Percentiles rank a stretch among this genome's conserved stretches.
phyloP scores from a whole-genome alignment of 92 coral and sea anemone species.

The Bergia sp. region DNA sequence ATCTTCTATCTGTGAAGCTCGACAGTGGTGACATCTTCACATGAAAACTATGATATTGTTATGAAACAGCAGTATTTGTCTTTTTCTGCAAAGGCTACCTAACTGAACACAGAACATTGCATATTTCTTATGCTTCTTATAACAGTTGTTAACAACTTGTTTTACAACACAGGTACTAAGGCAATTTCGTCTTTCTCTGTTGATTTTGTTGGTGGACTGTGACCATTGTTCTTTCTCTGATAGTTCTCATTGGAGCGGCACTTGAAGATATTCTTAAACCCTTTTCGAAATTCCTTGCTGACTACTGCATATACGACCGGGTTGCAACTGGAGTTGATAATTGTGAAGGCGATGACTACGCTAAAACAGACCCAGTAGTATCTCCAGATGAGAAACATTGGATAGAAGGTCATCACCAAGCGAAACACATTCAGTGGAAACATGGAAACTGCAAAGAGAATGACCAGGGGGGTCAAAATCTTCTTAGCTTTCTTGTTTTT shows the following conservation, averaged over 20 bases:
- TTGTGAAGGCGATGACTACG: constrained; percentile 16
- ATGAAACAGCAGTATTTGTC: too few relatives aligned
- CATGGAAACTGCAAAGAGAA: constrained; percentile 31
- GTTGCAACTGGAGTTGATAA: constrained; percentile 30
- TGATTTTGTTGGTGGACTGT: background rate
- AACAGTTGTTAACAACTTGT: background rate
- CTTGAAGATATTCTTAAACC: background rate
- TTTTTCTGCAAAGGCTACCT: too few relatives aligned
- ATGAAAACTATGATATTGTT: too few relatives aligned
- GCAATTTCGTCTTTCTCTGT: background rate
- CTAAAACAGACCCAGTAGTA: constrained; percentile 35
- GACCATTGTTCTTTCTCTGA: background rate
- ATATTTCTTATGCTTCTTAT: too few relatives aligned
- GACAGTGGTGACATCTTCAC: too few relatives aligned
- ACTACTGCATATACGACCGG: constrained; percentile 33
- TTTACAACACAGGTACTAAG: background rate
- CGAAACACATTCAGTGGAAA: constrained; percentile 32
- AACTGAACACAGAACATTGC: too few relatives aligned
- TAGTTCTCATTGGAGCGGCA: background rate
- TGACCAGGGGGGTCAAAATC: constrained; percentile 30
- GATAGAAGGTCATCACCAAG: constrained; percentile 28
- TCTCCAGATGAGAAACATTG: constrained; percentile 1
- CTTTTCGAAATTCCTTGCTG: constrained; percentile 32
- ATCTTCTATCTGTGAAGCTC: too few relatives aligned
- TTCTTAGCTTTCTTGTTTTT: constrained; percentile 46